Conservation (phyloP, 2,113 vertebrate genomes). For the Oncorhynchus tshawytscha region DNA sequence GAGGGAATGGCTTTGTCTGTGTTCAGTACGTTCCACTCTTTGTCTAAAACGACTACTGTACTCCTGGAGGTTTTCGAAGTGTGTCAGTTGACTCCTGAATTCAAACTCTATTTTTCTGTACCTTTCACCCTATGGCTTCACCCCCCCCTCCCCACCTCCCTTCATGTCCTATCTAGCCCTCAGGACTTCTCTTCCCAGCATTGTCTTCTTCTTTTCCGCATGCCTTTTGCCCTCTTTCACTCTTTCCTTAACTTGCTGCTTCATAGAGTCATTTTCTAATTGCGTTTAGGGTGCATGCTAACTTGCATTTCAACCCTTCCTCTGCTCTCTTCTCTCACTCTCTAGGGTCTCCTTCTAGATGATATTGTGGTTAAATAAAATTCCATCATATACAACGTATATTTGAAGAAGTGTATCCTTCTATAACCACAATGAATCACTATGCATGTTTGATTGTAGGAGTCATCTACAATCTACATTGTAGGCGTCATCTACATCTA, state of each 20-base stretch:
- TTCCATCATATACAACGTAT: not conserved
- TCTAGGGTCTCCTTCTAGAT: not conserved
- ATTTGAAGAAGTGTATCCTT: not conserved
- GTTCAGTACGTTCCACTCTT: no score
- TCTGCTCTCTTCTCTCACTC: not conserved
- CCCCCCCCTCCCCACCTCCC: not conserved
- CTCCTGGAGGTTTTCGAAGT: no score
- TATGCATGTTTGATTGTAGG: constrained; percentile 17
- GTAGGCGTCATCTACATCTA: no score
- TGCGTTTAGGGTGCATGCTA: not conserved
- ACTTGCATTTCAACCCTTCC: constrained; percentile 13
- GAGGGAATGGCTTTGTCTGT: no score
- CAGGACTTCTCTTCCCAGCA: not conserved
- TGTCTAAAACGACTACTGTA: no score
- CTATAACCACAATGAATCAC: not conserved
- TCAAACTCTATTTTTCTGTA: not conserved
- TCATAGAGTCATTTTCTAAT: constrained; percentile 10
- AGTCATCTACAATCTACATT: not conserved
- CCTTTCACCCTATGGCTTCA: not conserved
- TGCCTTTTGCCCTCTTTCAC: not conserved
- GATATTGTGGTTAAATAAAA: not conserved
- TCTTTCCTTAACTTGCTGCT: not conserved
- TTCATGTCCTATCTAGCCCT: not conserved
- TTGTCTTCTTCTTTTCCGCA: not conserved
- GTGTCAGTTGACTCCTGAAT: not conserved